Percentiles rank a stretch among this genome's conserved stretches.
Conservation (phyloP, 2,113 vertebrate species). For the Perccottus glenii region DNA sequence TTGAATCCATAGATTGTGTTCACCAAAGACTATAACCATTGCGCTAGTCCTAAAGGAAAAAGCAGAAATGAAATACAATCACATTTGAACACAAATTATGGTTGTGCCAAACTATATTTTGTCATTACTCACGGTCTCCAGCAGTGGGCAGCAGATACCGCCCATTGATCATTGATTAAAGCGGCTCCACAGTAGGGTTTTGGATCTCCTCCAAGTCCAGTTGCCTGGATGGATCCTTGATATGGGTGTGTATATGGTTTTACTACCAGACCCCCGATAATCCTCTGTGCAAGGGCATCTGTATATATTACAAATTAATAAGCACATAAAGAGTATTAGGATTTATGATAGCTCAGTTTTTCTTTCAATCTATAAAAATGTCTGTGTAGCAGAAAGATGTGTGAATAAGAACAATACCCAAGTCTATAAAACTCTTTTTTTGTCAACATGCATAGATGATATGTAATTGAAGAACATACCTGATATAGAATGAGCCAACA, state of each 20-base stretch:
- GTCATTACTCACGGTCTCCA: slow-evolving; percentile 77
- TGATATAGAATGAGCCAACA: slow-evolving; percentile 45
- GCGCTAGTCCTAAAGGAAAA: slow-evolving; percentile 38
- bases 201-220: accelerated
- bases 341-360: not conserved
- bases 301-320: not conserved
- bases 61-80: not conserved
- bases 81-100: too few species aligned
- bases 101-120: not conserved
- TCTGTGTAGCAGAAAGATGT: too few species aligned
- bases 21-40: slow-evolving; percentile 71
- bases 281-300: slow-evolving; percentile 56
- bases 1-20: slow-evolving; percentile 54
- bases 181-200: slow-evolving; percentile 77
- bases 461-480: slow-evolving; percentile 47
- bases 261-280: slow-evolving; percentile 78
- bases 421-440: not conserved
- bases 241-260: slow-evolving; percentile 68
- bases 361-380: too few species aligned
- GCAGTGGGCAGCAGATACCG: slow-evolving; percentile 82
- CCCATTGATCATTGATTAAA: slow-evolving; percentile 69
- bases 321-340: not conserved
- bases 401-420: too few species aligned
- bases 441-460: not conserved
- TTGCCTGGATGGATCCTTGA: slow-evolving; percentile 69